Percentiles rank a stretch among this genome's conserved stretches.
Conservation (phyloP, 2,888 invertebrate genomes). For the Drosophila setosimentum region DNA sequence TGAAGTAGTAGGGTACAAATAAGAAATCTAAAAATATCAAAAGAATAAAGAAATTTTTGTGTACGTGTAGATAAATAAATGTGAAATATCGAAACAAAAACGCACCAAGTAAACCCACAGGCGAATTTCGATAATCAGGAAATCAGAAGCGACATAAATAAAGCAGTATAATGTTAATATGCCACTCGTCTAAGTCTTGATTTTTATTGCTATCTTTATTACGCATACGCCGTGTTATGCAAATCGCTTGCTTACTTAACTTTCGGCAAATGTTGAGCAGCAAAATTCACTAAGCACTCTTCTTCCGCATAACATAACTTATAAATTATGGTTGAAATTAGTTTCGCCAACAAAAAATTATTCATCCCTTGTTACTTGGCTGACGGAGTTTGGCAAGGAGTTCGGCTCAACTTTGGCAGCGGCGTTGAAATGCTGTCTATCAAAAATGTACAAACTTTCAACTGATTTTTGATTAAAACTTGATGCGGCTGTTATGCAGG, state of each 20-base stretch:
- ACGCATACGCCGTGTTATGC: constrained; percentile 74
- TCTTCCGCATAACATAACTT: constrained; percentile 42
- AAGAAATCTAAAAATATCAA: constrained; percentile 24
- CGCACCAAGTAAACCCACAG: constrained; percentile 3
- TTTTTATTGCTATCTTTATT: constrained; percentile 59
- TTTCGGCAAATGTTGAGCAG: neutral
- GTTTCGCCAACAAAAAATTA: constrained; percentile 14
- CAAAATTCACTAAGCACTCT: constrained; percentile 18
- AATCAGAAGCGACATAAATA: constrained; percentile 34
- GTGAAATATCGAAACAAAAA: constrained; percentile 5
- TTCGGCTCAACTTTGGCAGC: constrained; percentile 16
- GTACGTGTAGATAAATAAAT: constrained; percentile 54
- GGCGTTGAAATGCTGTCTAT: constrained; percentile 22
- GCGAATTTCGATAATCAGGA: constrained; percentile 51
- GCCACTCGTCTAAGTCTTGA: constrained; percentile 48
- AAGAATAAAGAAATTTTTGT: constrained; percentile 39
- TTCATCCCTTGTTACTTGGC: neutral
- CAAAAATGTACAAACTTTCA: constrained; percentile 49
- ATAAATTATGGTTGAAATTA: constrained; percentile 66
- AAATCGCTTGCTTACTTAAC: constrained; percentile 61
- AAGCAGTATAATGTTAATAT: constrained; percentile 58
- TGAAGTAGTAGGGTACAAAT: neutral
- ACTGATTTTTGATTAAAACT: constrained; percentile 73
- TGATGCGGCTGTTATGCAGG: constrained; percentile 17
- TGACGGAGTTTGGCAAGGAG: constrained; percentile 10